Conservation (phyloP, 2,888 invertebrate species). For the Mongoloraphidia duomilia region DNA sequence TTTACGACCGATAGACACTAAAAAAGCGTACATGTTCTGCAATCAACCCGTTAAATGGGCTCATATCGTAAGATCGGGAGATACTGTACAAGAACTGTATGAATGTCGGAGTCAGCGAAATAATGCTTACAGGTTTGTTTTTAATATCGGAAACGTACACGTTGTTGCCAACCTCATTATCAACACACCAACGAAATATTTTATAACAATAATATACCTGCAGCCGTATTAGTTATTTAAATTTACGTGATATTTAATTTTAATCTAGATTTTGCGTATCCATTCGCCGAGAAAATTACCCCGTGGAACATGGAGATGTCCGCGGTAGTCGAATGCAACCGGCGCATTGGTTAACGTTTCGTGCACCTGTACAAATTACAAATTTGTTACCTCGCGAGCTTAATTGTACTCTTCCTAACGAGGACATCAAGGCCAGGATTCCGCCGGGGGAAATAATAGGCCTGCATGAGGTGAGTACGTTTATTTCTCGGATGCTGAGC, state of each 20-base stretch:
- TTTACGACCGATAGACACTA: slow-evolving; percentile 48
- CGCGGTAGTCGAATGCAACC: slow-evolving; percentile 41
- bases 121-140: slow-evolving; percentile 29
- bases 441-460: slow-evolving; percentile 1
- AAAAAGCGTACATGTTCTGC: slow-evolving; percentile 38
- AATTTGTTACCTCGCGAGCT: slow-evolving; percentile 82
- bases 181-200: too few relatives aligned
- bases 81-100: slow-evolving; percentile 27
- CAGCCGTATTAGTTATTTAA: neutral
- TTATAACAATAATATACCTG: too few relatives aligned
- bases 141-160: slow-evolving; percentile 3
- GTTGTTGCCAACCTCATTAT: too few relatives aligned
- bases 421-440: slow-evolving; percentile 11
- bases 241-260: slow-evolving; percentile 2
- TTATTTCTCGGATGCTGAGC: neutral
- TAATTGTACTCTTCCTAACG: slow-evolving; percentile 39
- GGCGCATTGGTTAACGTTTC: slow-evolving; percentile 73
- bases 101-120: slow-evolving; percentile 32
- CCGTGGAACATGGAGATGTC: slow-evolving; percentile 41
- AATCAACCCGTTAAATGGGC: slow-evolving; percentile 46
- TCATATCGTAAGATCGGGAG: slow-evolving; percentile 33
- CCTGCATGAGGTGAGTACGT: slow-evolving; percentile 22
- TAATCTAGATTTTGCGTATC: slow-evolving; percentile 58
- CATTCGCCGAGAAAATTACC: slow-evolving; percentile 68
- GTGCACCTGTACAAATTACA: slow-evolving; percentile 69